Percentiles rank a stretch among this genome's conserved stretches.
phyloP scores from a whole-genome alignment of 2,797 vertebrate species.

The Adelosebastes latens region DNA sequence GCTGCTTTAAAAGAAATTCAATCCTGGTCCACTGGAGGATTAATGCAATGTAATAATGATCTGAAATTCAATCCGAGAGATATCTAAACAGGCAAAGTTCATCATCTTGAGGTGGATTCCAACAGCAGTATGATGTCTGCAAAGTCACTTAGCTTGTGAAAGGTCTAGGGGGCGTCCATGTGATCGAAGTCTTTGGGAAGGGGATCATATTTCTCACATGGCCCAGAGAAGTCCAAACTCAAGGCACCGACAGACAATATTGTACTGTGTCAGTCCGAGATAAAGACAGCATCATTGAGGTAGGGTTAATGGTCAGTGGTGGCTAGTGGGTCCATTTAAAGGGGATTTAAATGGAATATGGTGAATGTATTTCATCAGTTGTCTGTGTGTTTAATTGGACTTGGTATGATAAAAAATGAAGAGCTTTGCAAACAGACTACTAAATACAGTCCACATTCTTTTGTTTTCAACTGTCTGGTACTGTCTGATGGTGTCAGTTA shows the following conservation, averaged over 20 bases:
- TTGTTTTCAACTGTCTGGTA: conserved; percentile 74
- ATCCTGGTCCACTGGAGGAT: conserved; percentile 34
- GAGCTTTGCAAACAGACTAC: conserved; percentile 48
- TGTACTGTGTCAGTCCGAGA: conserved; percentile 37
- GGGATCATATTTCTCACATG: conserved; percentile 76
- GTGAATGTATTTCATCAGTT: neutral
- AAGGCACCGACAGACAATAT: conserved; percentile 53
- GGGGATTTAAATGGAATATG: neutral
- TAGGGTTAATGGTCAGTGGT: neutral
- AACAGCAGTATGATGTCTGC: conserved; percentile 66
- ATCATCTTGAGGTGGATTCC: conserved; percentile 60
- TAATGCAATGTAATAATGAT: conserved; percentile 63
- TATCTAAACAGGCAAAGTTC: conserved; percentile 59
- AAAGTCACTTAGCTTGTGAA: conserved; percentile 75
- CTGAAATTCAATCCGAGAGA: conserved; percentile 56
- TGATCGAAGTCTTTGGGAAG: conserved; percentile 63
- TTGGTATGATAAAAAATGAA: conserved; percentile 26
- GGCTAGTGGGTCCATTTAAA: neutral
- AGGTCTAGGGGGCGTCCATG: conserved; percentile 59
- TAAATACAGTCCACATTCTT: conserved; percentile 64
- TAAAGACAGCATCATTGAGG: conserved; percentile 4
- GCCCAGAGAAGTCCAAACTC: conserved; percentile 58
- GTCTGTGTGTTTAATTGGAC: neutral
- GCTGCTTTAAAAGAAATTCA: conserved; percentile 41
- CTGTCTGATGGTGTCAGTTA: conserved; percentile 75